Percentiles rank a stretch among this genome's conserved stretches.
Evolutionary conservation across 2,888 invertebrate species (phyloP).

Genomic region (Brachylomia viminalis): DNA sequence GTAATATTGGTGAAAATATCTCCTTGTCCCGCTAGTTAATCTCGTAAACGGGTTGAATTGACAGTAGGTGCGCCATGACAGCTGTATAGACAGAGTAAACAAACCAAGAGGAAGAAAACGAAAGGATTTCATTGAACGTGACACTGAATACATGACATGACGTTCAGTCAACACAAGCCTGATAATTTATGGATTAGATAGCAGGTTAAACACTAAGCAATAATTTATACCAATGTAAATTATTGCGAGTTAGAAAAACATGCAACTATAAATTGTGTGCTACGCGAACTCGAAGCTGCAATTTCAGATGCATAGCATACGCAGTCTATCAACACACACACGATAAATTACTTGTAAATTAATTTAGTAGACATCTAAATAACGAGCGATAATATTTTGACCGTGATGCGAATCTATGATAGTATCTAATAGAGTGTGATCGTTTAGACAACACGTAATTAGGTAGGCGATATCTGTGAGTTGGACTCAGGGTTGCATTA

Average conservation of each 20-base stretch:
- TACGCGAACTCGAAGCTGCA: slow-evolving; percentile 6
- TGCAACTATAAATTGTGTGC: slow-evolving; percentile 25
- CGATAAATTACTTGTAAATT: slow-evolving; percentile 47
- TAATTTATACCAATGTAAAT: slow-evolving; percentile 48
- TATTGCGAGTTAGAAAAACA: slow-evolving; percentile 33
- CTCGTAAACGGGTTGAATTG: slow-evolving; percentile 42
- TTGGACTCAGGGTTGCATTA: slow-evolving; percentile 68
- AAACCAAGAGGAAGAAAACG: slow-evolving; percentile 19
- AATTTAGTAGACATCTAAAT: slow-evolving; percentile 59
- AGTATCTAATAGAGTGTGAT: slow-evolving; percentile 66
- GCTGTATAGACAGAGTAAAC: slow-evolving; percentile 25
- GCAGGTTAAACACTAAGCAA: slow-evolving; percentile 18
- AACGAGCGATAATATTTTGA: slow-evolving; percentile 63
- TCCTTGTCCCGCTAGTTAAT: slow-evolving; percentile 43
- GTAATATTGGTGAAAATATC: slow-evolving; percentile 48
- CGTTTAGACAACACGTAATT: slow-evolving; percentile 66
- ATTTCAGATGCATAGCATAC: slow-evolving; percentile 28
- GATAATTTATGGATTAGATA: slow-evolving; percentile 23
- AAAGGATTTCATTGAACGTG: slow-evolving; percentile 35
- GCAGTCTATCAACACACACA: slow-evolving; percentile 31
- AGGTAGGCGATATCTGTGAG: slow-evolving; percentile 61
- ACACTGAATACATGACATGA: slow-evolving; percentile 11
- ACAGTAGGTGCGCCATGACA: slow-evolving; percentile 27
- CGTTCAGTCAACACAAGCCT: slow-evolving; percentile 1
- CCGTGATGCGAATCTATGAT: slow-evolving; percentile 68